Base-by-base conservation (phyloP, 2,888 invertebrate species). In the Allolobophora icterica region DNA sequence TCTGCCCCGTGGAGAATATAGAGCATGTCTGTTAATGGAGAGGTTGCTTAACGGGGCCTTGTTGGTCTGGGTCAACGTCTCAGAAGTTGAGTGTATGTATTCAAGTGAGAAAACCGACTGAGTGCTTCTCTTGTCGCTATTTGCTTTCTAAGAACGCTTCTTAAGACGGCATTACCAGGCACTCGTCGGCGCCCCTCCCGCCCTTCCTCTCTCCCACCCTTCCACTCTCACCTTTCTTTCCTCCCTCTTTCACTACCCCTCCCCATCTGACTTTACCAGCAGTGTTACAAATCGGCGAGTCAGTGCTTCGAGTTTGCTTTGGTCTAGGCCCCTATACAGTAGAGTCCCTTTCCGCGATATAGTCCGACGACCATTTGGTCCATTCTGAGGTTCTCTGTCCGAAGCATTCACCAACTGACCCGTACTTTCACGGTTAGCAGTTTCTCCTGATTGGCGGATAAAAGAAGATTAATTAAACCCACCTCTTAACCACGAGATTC, bases 131-230 rank as follows among this genome's bases (percentile, higher is more conserved):
- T 52, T 24, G 52, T 71, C 30, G 8, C 71, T 71, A 71, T 71
- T 71, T 71, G 71, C 71, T 71, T 71, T 71, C 71, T 71, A n/a
- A 30, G n/a, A 71, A 71, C 71, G 71, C n/a, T n/a, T n/a, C 71
- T 71, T 71, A 71, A 71, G 71, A 30, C 71, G 71, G 71, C 71
- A 71, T 71, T 71, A 71, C 71, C 71, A 71, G 71, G 71, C 71
- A 71, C 71, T 71, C 71, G n/a, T 71, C 71, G n/a, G 71, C 71
- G 0, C n/a, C n/a, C 71, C 17, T 17, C 71, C 71, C 24, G 0
- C 6, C 71, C n/a, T n/a, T 13, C 11, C 71, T 71, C n/a, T 52
- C 52, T 4, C 52, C 30, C 71, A 71, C 71, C 71, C 30, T n/a
- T n/a, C 71, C 17, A 1, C 71, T 71, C 52, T 5, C n/a, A n/a